Evolutionary conservation across 2,797 vertebrate species (phyloP).

Genomic region (Avahi laniger): DNA sequence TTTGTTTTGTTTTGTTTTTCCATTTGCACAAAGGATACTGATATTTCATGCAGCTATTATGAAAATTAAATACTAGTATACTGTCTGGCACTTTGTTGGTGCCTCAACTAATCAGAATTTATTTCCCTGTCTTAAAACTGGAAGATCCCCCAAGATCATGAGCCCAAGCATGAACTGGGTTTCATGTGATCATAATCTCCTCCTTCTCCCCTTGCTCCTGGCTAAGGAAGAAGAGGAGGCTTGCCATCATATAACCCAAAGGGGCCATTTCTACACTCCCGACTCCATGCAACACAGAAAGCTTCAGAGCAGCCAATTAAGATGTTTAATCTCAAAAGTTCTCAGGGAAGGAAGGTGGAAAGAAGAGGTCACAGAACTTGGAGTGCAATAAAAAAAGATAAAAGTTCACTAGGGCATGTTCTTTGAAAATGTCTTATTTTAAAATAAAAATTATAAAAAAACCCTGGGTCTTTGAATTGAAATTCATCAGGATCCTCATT

Average conservation of each 20-base stretch:
- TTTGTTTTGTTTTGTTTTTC: neutral
- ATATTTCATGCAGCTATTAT: neutral
- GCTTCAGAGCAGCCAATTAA: conserved; percentile 39
- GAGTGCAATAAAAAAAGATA: neutral
- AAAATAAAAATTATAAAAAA: conserved; percentile 47
- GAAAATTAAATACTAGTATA: neutral
- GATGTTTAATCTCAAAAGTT: conserved; percentile 38
- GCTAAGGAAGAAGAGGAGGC: neutral
- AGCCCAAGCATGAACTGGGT: neutral
- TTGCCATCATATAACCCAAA: neutral
- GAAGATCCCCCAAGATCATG: neutral
- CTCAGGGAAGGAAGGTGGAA: neutral
- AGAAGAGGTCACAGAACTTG: conserved; percentile 6
- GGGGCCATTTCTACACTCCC: neutral
- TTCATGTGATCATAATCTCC: neutral
- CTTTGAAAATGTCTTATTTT: conserved; percentile 57
- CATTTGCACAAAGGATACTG: neutral
- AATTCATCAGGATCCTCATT: conserved; percentile 65
- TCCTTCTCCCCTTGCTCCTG: neutral
- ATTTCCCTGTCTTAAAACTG: neutral
- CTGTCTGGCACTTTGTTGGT: neutral
- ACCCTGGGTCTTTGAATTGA: conserved; percentile 50
- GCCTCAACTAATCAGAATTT: neutral
- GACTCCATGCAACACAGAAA: neutral
- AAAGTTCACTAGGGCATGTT: neutral